Evolutionary conservation across 2,888 invertebrate genomes (phyloP).

Genomic region (Drosophila dives): DNA sequence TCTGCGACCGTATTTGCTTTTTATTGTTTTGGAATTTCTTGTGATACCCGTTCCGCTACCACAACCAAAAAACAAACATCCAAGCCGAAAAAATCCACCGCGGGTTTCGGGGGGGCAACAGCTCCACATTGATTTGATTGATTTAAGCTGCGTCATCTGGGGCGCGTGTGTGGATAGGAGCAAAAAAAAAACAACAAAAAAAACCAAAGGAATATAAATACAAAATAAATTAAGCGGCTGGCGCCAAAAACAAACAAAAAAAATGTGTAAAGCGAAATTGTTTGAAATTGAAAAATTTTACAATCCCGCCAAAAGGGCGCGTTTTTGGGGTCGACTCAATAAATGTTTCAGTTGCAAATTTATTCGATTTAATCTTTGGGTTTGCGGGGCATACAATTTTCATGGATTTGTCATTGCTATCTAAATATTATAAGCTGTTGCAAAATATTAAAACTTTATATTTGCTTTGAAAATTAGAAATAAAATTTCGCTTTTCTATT

Average conservation of each 20-base stretch:
- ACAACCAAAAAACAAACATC: conserved; percentile 53
- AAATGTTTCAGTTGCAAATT: conserved; percentile 32
- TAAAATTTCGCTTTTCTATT: too few relatives aligned
- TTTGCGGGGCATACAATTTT: background rate
- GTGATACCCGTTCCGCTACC: conserved; percentile 45
- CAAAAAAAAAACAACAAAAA: conserved; percentile 23
- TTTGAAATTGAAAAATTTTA: conserved; percentile 58
- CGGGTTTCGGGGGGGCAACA: conserved; percentile 44
- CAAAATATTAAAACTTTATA: too few relatives aligned
- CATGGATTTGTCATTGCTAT: background rate
- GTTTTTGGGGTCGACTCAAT: conserved; percentile 1
- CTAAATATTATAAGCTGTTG: background rate
- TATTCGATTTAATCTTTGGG: conserved; percentile 21
- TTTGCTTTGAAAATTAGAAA: background rate
- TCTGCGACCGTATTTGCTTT: conserved; percentile 70
- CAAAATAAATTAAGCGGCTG: conserved; percentile 35
- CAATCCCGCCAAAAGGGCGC: conserved; percentile 5
- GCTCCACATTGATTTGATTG: conserved; percentile 78
- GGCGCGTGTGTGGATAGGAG: conserved; percentile 38
- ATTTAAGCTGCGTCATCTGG: conserved; percentile 77
- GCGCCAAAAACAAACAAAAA: conserved; percentile 62
- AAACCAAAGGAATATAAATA: background rate
- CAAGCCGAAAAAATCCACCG: conserved; percentile 25
- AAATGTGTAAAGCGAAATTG: conserved; percentile 56
- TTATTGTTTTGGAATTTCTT: conserved; percentile 74